Conservation (phyloP, 2,888 invertebrate species). For the Tipula vernalis region DNA sequence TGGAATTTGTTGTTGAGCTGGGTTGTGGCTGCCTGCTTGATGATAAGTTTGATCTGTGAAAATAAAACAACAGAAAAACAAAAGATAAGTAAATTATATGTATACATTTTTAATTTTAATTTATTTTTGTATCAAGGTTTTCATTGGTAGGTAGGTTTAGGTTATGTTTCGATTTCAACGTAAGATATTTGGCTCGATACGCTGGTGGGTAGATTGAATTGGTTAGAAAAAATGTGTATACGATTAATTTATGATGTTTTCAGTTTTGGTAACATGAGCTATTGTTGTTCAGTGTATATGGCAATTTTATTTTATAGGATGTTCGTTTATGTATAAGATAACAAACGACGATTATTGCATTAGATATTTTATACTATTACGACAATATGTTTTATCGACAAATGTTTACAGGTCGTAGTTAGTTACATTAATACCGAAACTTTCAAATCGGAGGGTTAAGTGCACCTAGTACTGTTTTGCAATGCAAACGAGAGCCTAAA, state of each 20-base stretch:
- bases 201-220: background rate
- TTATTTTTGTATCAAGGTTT: background rate
- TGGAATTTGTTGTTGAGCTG: slow-evolving; percentile 29
- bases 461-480: no score
- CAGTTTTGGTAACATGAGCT: background rate
- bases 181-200: background rate
- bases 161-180: background rate
- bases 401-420: no score
- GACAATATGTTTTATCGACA: background rate
- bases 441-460: no score
- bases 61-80: background rate
- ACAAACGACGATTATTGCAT: background rate
- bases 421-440: no score
- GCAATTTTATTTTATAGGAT: background rate
- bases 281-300: background rate
- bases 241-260: slow-evolving; percentile 4
- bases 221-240: background rate
- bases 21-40: background rate
- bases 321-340: background rate
- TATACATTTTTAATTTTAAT: background rate
- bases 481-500: no score
- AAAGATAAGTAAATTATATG: background rate
- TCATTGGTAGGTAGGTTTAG: background rate
- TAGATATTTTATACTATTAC: background rate
- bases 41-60: background rate